Evolutionary conservation across 2,797 vertebrate species (phyloP).

Genomic region (Peromyscus attwateri): DNA sequence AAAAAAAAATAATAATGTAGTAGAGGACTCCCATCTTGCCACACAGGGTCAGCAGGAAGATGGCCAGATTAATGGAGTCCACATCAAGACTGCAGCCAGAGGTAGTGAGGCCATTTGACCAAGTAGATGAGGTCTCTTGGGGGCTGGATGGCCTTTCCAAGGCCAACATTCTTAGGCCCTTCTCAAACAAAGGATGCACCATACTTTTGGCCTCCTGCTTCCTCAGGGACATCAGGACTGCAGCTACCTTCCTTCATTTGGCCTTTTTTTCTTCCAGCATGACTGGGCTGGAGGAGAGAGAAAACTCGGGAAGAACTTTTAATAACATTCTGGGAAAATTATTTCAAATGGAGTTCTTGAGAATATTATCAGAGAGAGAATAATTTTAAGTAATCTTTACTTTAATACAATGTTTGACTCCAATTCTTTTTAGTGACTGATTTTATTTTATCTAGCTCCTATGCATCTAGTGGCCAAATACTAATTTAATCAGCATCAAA

Average conservation of each 20-base stretch:
- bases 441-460: slow-evolving; percentile 63
- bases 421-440: slow-evolving; percentile 58
- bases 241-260: background rate
- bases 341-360: slow-evolving; percentile 55
- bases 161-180: background rate
- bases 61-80: slow-evolving; percentile 97
- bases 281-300: background rate
- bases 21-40: slow-evolving; percentile 99
- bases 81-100: slow-evolving; percentile 91
- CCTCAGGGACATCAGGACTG: background rate
- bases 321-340: slow-evolving; percentile 17
- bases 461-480: slow-evolving; percentile 49
- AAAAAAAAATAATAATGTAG: slow-evolving; percentile 92
- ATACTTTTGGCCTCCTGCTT: background rate
- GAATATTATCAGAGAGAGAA: slow-evolving; percentile 34
- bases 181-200: background rate
- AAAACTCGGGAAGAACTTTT: slow-evolving; percentile 31
- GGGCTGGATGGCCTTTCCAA: background rate
- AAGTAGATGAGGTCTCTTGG: background rate
- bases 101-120: background rate
- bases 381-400: slow-evolving; percentile 58
- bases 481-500: slow-evolving; percentile 61
- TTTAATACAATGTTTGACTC: slow-evolving; percentile 44
- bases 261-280: background rate
- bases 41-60: slow-evolving; percentile 97